Evolutionary conservation across 2,113 vertebrate genomes (phyloP), one percentile per base, ranked within the genome.

Genomic region (Heterocephalus glaber): DNA sequence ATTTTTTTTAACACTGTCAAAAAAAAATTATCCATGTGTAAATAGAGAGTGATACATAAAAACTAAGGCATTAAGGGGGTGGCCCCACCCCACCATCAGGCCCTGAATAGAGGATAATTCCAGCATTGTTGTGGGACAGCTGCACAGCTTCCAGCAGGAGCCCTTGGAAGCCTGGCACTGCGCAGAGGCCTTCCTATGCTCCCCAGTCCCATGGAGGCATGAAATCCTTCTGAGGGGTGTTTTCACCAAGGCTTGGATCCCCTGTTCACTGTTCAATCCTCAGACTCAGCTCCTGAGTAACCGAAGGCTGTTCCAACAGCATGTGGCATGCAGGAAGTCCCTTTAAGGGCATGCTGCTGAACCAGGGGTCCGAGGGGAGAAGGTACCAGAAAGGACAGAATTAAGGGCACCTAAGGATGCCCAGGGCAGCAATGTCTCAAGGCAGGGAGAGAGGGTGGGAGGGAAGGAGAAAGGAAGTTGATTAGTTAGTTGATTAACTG

Each of bases 51-150:
- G 24, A 86, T 66, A 66, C 33, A 61, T 61, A 86, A 85, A 90
- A 86, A 41, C 56, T 3, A 58, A 92, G 85, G 30, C 74, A 38
- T 28, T 49, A 35, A 81, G 41, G n/a, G 60, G 6, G n/a, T 60
- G 44, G 84, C 74, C 74, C 92, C 47, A 24, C 83, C 86, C 70
- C 92, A 63, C 77, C 26, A 54, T 93, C 90, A 72, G 72, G 13
- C 14, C 58, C 41, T 85, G 93, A 92, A 97, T 92, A 83, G 83
- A 83, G 33, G 54, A 54, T 63, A 68, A 92, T 87, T 85, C 22
- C 22, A 38, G 63, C 90, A 66, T 90, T 94, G 86, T 94, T 80
- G 8, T 1, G 13, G 44, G 28, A 30, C 90, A 96, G 84, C 87
- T 92, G 87, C 76, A 5, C 8, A 1, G 93, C 35, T 0, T 26